Conservation (phyloP, 2,888 invertebrate species). For the Hyposoter dolosus region DNA sequence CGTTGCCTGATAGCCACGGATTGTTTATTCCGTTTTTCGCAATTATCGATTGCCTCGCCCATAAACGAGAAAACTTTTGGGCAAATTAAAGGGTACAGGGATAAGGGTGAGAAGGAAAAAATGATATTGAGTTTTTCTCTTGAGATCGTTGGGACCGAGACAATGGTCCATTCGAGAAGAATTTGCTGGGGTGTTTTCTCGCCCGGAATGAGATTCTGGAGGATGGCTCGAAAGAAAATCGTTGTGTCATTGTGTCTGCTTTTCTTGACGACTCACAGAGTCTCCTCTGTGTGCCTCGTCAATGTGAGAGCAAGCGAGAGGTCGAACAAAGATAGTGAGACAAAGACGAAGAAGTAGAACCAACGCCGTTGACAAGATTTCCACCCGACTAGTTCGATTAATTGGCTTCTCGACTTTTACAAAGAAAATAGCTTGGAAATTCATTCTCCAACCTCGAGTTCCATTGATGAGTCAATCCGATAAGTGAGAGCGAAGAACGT, state of each 20-base stretch:
- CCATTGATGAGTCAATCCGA: slow-evolving; percentile 34
- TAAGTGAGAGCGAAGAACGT: slow-evolving; percentile 46
- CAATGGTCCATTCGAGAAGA: slow-evolving; percentile 19
- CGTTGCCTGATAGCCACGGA: slow-evolving; percentile 4
- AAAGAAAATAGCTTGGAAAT: slow-evolving; percentile 17
- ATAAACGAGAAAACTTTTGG: slow-evolving; percentile 42
- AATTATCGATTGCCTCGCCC: background rate
- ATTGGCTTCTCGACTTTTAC: slow-evolving; percentile 51
- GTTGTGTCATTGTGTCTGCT: slow-evolving; percentile 30
- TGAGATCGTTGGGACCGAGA: slow-evolving; percentile 13
- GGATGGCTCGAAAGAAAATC: slow-evolving; percentile 50
- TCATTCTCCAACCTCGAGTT: slow-evolving; percentile 9
- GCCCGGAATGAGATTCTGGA: slow-evolving; percentile 31
- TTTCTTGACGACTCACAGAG: slow-evolving; percentile 4
- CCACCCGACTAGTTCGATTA: slow-evolving; percentile 62
- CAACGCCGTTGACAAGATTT: slow-evolving; percentile 57
- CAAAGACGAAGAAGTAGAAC: slow-evolving; percentile 7
- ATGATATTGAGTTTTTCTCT: slow-evolving; percentile 48
- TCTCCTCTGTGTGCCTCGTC: too few species aligned
- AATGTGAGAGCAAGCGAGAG: background rate
- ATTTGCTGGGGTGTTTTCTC: slow-evolving; percentile 36
- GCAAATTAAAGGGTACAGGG: background rate
- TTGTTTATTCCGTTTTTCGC: background rate
- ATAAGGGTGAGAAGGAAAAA: slow-evolving; percentile 17
- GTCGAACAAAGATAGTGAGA: background rate